Base-by-base conservation (phyloP, 2,113 vertebrate species). In the Collichthys lucidus region DNA sequence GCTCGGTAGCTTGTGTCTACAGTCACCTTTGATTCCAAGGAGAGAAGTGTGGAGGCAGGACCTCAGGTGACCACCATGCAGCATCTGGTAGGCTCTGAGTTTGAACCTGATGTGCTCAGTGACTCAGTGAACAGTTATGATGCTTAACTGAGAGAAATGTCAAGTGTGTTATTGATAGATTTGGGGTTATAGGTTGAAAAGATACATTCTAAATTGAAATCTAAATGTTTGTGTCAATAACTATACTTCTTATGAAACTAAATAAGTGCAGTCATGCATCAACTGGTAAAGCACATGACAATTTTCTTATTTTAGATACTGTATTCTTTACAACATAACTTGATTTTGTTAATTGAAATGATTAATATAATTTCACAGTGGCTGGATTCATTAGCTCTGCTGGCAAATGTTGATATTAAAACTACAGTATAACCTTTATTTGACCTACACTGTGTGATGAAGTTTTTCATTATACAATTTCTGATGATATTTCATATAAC, bases 41-140 rank as follows among this genome's bases (percentile, higher is more conserved):
- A 61, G n/a, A 56, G 17, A 69, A 55, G n/a, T 50, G 12, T 74
- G n/a, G 11, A 31, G 14, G 26, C 68, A 49, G 15, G 52, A 53
- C 14, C 44, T 42, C 1, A 49, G 65, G 20, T 35, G n/a, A 77
- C 29, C n/a, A 52, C 12, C 19, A 53, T 26, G 49, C 35, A 56
- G 14, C 26, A 42, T 68, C 35, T 85, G 74, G 31, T 72, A 68
- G 68, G 49, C 47, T n/a, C 2, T 77, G 31, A 63, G 47, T 68
- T 82, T 46, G 15, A 64, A 49, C 20, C 26, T 62, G 1, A 80
- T 64, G 17, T 69, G 26, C 8, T 22, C 7, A 52, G 50, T 31
- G 20, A 63, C 24, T 31, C 44, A 59, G 12, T 59, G 35, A 44
- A 44, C 49, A 53, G 50, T 20, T 60, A 19, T 56, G 12, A 35